A percentile compares a stretch with the other conserved stretches of the same genome.
phyloP scores from a whole-genome alignment of 2,888 invertebrate species.

The Conistra vaccinii region DNA sequence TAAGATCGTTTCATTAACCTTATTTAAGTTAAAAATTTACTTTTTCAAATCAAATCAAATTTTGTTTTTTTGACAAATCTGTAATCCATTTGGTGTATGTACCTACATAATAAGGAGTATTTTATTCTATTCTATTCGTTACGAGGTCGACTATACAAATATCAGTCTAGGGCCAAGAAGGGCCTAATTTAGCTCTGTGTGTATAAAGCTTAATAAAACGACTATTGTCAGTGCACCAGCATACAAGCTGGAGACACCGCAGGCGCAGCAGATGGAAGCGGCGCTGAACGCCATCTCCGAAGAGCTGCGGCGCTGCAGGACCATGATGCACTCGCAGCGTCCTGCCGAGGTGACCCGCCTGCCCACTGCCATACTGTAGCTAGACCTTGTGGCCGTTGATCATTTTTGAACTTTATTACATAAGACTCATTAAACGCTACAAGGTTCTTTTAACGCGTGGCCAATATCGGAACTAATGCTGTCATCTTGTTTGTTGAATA shows the following conservation, averaged over 20 bases:
- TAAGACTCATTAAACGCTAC: neutral
- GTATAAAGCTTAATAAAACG: neutral
- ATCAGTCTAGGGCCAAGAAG: neutral
- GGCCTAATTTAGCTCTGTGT: neutral
- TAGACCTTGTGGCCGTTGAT: neutral
- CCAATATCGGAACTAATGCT: neutral
- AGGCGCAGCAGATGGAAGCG: conserved; percentile 73
- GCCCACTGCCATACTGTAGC: conserved; percentile 5
- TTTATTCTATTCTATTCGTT: neutral
- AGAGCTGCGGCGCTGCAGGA: conserved; percentile 78
- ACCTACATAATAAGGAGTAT: neutral
- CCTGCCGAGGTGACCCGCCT: conserved; percentile 58
- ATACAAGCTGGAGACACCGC: conserved; percentile 11
- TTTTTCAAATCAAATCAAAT: no score
- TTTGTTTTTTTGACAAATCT: neutral
- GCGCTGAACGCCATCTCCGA: conserved; percentile 75
- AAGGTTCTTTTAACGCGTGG: neutral
- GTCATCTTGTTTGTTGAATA: neutral
- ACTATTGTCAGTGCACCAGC: conserved; percentile 6
- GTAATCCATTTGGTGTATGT: neutral
- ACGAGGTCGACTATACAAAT: neutral
- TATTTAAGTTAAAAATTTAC: no score
- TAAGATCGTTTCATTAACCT: neutral
- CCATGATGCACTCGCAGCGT: conserved; percentile 69
- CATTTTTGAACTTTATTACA: neutral